Base-by-base conservation (phyloP, 2,797 vertebrate species). In the Octomys mimax region DNA sequence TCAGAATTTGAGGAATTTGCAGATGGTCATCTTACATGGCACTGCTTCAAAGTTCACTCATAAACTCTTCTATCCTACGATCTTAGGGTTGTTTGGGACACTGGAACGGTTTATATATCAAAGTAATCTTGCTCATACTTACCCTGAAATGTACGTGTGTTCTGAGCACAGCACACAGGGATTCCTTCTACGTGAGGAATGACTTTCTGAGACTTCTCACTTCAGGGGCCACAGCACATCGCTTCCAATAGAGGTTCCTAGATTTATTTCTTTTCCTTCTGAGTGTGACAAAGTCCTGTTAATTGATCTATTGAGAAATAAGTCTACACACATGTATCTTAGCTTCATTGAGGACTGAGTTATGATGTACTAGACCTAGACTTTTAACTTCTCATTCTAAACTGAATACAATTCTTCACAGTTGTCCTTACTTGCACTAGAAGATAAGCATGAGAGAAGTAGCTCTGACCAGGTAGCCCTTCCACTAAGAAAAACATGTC, bases 1-100 rank as follows among this genome's bases (percentile, higher is more conserved):
- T 95, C 93, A 83, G 93, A 96, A 96, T 97, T 94, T 4, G 11
- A 97, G 86, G 94, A 97, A 93, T 97, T 96, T 93, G 61, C 59
- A 46, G 93, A 81, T 9, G 75, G 62, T 87, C 85, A 83, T 83
- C 87, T 88, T 92, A 52, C 12, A 33, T 88, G 95, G 66, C 49
- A 28, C 7, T 46, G 66, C 85, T 82, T 95, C 87, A 70, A 54
- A 49, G 19, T 91, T 75, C 92, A 77, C 87, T 91, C 6, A 1
- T 46, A 71, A 85, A 82, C 26, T 42, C 70, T 81, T 61, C 22
- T 26, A 11, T 92, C 80, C 49, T 71, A 64, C 0, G 61, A 3
- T 42, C 28, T 49, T 59, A 31, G 18, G 24, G 21, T 66, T 10
- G 39, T 64, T 36, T 0, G 2, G 33, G 49, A 24, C 77, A 36